Percentiles rank a stretch among this genome's conserved stretches.
phyloP scores from a whole-genome alignment of 2,888 invertebrate genomes.

The Caenorhabditis sulstoni region DNA sequence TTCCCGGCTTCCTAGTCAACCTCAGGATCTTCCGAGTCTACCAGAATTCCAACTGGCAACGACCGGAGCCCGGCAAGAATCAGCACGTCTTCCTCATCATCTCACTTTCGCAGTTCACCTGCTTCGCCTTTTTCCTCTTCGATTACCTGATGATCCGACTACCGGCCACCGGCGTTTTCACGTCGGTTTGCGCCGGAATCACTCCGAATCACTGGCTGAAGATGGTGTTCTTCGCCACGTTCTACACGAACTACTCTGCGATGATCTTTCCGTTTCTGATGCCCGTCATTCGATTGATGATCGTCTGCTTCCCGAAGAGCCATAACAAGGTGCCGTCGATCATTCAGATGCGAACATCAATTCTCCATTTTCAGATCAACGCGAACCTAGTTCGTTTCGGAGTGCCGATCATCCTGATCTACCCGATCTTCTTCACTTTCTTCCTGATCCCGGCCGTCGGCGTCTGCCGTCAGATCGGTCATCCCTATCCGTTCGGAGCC shows the following conservation, averaged over 20 bases:
- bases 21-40: constrained; percentile 24
- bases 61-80: constrained; percentile 28
- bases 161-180: constrained; percentile 29
- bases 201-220: constrained; percentile 29
- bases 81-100: constrained; percentile 45
- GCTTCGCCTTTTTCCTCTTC: constrained; percentile 16
- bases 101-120: constrained; percentile 32
- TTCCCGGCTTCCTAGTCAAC: constrained; percentile 21
- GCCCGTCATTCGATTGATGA: constrained; percentile 9
- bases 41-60: constrained; percentile 25
- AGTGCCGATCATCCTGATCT: constrained; percentile 12
- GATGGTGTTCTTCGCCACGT: constrained; percentile 4
- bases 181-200: constrained; percentile 14
- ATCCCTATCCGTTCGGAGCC: constrained; percentile 40
- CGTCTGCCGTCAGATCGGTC: constrained; percentile 17
- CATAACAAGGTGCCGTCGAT: constrained; percentile 13
- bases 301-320: constrained; percentile 2
- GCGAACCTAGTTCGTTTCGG: constrained; percentile 1
- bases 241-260: constrained; percentile 27
- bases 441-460: constrained; percentile 40
- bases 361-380: constrained; percentile 33
- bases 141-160: constrained; percentile 30
- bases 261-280: constrained; percentile 35
- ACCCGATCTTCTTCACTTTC: constrained; percentile 43
- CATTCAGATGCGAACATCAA: too few relatives aligned